Conservation (phyloP, 2,797 vertebrate species). For the Hoplostethus mediterraneus region DNA sequence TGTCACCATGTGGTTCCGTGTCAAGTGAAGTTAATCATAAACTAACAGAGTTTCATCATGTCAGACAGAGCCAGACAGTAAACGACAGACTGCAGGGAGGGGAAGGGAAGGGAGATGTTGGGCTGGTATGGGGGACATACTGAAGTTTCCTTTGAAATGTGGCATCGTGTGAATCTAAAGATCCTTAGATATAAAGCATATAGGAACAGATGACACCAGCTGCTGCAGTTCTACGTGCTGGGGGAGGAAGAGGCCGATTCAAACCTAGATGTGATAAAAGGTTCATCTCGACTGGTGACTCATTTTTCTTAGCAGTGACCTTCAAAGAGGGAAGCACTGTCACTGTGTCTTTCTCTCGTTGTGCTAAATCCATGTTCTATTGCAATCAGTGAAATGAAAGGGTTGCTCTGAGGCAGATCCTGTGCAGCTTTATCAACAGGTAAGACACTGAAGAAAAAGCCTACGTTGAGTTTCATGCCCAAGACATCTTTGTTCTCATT, state of each 20-base stretch:
- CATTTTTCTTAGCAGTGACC: not conserved
- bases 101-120: not conserved
- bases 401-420: not conserved
- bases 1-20: not conserved
- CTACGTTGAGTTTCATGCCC: not conserved
- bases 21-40: too few species aligned
- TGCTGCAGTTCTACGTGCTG: too few species aligned
- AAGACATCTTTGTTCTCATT: too few species aligned
- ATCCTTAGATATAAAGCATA: too few species aligned
- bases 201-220: not conserved
- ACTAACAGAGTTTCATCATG: too few species aligned
- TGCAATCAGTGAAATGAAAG: not conserved
- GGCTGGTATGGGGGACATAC: too few species aligned
- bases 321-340: not conserved
- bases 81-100: not conserved
- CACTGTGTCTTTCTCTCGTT: not conserved
- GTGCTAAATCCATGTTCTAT: not conserved
- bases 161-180: too few species aligned
- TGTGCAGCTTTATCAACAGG: conserved; percentile 16
- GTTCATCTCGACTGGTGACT: not conserved
- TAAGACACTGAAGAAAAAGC: not conserved
- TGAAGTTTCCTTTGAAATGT: too few species aligned
- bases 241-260: not conserved
- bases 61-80: not conserved
- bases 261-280: not conserved